Evolutionary conservation across 23 tunicate species (phyloP).

Genomic region (Diplosoma virens): DNA sequence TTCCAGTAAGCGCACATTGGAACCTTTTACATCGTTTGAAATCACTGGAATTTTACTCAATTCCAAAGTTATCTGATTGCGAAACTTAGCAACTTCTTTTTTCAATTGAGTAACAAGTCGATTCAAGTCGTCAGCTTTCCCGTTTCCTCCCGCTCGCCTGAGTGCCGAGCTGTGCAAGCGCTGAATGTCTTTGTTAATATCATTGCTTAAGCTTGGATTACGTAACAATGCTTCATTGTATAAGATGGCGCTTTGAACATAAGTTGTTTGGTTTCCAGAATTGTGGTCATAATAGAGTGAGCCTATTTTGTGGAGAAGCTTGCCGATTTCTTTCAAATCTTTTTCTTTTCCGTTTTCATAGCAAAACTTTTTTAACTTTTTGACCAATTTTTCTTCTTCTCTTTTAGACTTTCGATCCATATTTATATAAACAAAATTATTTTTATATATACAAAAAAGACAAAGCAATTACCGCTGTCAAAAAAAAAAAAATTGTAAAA

Average conservation of each 20-base stretch:
- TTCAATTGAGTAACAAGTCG: background rate
- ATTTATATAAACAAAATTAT: background rate
- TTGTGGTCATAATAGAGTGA: background rate
- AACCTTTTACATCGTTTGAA: background rate
- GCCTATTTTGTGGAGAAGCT: background rate
- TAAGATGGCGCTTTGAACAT: conserved; percentile 1
- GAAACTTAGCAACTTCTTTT: background rate
- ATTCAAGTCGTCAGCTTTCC: background rate
- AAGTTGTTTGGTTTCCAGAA: background rate
- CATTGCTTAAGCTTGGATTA: background rate
- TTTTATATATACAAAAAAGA: background rate
- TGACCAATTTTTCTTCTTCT: conserved; percentile 8
- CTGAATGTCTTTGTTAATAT: background rate
- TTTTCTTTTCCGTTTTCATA: background rate
- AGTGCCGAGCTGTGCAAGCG: background rate
- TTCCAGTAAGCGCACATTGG: background rate
- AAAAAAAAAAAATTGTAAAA: background rate
- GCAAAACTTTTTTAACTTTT: background rate
- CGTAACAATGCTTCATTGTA: background rate
- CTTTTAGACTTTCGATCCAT: conserved; percentile 6
- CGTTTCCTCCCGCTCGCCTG: background rate
- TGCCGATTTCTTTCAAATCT: background rate
- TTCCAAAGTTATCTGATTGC: background rate
- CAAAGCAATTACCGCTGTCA: background rate
- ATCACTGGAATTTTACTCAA: background rate